These are phyloP conservation scores for Elymnias hypermnestra DNA, from an alignment of 1,140 invertebrate species.

Conservation along the genomic window DNA sequence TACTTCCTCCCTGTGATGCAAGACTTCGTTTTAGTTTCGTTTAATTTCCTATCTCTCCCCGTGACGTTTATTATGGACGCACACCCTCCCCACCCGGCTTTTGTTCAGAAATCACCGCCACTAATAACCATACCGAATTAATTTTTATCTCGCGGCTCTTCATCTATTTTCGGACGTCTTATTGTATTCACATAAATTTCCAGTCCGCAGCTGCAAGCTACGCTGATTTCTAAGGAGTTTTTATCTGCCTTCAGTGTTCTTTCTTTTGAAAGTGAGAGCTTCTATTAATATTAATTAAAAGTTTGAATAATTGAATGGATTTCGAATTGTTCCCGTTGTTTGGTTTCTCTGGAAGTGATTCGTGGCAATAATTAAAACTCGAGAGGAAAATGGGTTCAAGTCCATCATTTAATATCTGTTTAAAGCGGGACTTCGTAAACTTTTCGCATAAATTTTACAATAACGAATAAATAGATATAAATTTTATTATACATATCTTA, in stretches of 20 bases:
- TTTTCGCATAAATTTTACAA: conserved; percentile 9
- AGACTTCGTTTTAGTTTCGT: conserved; percentile 67
- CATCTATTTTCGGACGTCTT: conserved; percentile 67
- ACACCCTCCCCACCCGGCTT: conserved; percentile 46
- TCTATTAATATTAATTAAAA: conserved; percentile 76
- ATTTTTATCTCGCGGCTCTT: conserved; percentile 54
- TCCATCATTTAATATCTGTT: conserved; percentile 51
- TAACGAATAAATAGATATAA: background rate
- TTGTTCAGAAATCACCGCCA: conserved; percentile 41
- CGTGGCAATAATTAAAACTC: conserved; percentile 67
- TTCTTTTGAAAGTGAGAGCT: conserved; percentile 70
- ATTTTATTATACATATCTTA: background rate
- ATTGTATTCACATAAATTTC: conserved; percentile 73
- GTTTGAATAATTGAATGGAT: conserved; percentile 74
- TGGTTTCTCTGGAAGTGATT: conserved; percentile 52
- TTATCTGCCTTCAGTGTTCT: conserved; percentile 68
- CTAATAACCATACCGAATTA: conserved; percentile 65
- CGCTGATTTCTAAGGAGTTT: conserved; percentile 70
- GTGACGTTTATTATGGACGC: conserved; percentile 57
- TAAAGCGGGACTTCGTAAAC: conserved; percentile 37
- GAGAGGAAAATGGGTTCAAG: conserved; percentile 37
- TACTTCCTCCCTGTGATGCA: conserved; percentile 49
- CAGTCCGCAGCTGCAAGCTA: conserved; percentile 64
- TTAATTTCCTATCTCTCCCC: conserved; percentile 68
- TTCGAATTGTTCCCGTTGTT: conserved; percentile 67